Evolutionary conservation across 1,140 invertebrate genomes (phyloP).

Genomic region (Camponotus vicinus): DNA sequence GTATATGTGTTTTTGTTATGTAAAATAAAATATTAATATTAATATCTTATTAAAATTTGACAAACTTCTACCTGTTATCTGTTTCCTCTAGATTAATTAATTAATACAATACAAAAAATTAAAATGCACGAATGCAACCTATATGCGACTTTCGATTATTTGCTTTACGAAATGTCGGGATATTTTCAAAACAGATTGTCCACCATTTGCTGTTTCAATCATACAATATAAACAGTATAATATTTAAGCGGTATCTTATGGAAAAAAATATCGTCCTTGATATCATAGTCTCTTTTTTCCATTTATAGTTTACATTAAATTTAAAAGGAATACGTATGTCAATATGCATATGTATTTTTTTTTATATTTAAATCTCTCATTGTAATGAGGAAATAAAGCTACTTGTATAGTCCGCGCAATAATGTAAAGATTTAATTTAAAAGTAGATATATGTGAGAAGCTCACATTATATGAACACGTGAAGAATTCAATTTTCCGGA

Average conservation of each 20-base stretch:
- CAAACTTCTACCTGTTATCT: neutral
- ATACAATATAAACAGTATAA: neutral
- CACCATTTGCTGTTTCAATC: neutral
- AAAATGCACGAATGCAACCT: neutral
- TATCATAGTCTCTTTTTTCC: neutral
- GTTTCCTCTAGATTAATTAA: neutral
- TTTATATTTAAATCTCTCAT: neutral
- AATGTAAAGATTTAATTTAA: conserved; percentile 14
- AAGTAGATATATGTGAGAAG: neutral
- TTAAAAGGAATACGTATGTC: neutral
- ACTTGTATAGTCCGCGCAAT: neutral
- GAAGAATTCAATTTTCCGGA: conserved; percentile 47
- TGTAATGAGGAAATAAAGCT: neutral
- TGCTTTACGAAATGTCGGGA: neutral
- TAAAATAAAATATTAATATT: conserved; percentile 27
- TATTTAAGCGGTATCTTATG: neutral
- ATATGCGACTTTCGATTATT: neutral
- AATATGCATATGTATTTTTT: neutral
- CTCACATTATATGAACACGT: neutral
- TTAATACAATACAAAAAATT: neutral
- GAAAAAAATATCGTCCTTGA: neutral
- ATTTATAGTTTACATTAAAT: neutral
- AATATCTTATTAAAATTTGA: neutral
- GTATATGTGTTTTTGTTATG: neutral
- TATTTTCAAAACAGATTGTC: conserved; percentile 25